phyloP scores from a whole-genome alignment of 2,797 vertebrate genomes.

The Smutsia temminckii region DNA sequence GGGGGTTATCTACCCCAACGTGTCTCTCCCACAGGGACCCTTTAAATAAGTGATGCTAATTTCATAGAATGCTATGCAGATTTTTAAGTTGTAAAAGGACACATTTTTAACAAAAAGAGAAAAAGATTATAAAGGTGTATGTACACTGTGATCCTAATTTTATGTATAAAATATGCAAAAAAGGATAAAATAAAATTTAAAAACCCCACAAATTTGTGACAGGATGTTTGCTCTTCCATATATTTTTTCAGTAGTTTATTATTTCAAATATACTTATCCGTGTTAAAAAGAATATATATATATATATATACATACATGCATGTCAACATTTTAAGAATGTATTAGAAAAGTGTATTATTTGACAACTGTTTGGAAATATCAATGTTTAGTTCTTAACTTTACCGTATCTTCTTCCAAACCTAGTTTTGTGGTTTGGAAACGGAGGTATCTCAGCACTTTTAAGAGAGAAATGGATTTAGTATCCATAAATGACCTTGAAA shows the following conservation, averaged over 20 bases:
- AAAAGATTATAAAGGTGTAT: neutral
- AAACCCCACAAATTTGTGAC: neutral
- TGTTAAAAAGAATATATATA: neutral
- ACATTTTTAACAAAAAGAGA: slow-evolving; percentile 5
- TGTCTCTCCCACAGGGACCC: too few relatives aligned
- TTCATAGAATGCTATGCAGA: neutral
- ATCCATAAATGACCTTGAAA: neutral
- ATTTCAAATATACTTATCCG: slow-evolving; percentile 43
- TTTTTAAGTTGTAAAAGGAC: neutral
- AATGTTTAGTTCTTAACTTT: neutral
- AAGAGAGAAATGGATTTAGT: slow-evolving; percentile 9
- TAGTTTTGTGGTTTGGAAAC: slow-evolving; percentile 27
- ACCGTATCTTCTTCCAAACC: neutral
- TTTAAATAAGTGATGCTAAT: neutral
- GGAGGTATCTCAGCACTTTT: neutral
- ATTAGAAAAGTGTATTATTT: neutral
- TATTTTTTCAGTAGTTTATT: slow-evolving; percentile 54
- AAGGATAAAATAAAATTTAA: neutral
- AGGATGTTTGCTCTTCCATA: neutral
- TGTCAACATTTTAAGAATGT: neutral
- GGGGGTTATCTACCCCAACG: too few relatives aligned
- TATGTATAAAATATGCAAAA: slow-evolving; percentile 27
- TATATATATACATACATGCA: neutral
- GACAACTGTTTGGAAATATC: slow-evolving; percentile 13
- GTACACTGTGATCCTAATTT: neutral